Base-by-base conservation (phyloP, 1,140 invertebrate species). In the Saccostrea glomerata region DNA sequence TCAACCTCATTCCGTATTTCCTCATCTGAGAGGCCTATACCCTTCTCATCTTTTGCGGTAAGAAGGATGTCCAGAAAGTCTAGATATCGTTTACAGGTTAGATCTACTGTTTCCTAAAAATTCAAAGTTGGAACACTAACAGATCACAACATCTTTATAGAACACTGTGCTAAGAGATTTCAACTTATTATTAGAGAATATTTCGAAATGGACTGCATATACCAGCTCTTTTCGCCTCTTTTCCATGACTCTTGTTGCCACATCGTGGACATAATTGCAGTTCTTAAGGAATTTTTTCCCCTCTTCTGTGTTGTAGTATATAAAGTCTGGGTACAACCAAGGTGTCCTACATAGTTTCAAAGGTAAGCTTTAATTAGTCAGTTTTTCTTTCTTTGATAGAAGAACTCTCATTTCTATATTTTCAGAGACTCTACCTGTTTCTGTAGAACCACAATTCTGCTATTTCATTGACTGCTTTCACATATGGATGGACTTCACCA, bases 1-100 rank as follows among this genome's bases (percentile, higher is more conserved):
- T 94, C 93, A 0, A 94, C 94, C 86, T 94, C 94, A 73, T 94
- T 93, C 60, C 91, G 86, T n/a, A 94, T 93, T 85, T 94, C 93
- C 13, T 82, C 17, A 17, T 92, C 89, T 54, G 92, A 88, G n/a
- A 93, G 84, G 0, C 89, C 90, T 5, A 85, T 30, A 13, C 91
- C 92, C 63, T 91, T 83, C 40, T 91, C 91, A 82, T 92, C 92
- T 63, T 60, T 82, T 3, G 91, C 90, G 7, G 87, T 88, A 15
- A 91, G 70, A 23, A 91, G 84, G 7, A 91, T 90, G 56, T 91
- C 91, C 30, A 92, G 40, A 54, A 92, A 92, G 23, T 92, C 91
- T 36, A 90, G 36, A 47, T 89, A 88, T n/a, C 83, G 40, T 7
- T 47, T 60, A n/a, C 60, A 86, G 15, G 56, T 86, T 13, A 86